Conservation (phyloP, 2,113 vertebrate species). For the Ochotona princeps region DNA sequence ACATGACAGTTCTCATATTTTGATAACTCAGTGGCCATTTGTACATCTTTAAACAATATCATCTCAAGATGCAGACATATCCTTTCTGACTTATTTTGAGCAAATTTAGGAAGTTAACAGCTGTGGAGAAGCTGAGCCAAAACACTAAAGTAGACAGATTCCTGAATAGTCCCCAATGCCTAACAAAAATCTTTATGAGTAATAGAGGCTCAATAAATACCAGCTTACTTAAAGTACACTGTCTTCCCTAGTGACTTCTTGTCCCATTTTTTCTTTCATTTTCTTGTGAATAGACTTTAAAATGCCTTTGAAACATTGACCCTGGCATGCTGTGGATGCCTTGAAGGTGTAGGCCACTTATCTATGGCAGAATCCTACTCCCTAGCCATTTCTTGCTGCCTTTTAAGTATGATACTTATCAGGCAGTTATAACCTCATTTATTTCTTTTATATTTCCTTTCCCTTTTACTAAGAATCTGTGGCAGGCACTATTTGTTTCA, state of each 20-base stretch:
- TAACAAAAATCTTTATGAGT: not conserved
- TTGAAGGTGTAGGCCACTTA: not conserved
- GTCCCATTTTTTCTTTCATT: not conserved
- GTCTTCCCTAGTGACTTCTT: not conserved
- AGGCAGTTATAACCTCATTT: not conserved
- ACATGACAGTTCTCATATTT: not conserved
- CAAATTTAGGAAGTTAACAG: not conserved
- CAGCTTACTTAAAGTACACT: not conserved
- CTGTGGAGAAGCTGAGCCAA: not conserved
- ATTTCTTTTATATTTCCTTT: not conserved
- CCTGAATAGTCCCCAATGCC: not conserved
- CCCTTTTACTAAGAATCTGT: not conserved
- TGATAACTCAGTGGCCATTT: not conserved
- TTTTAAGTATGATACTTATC: not conserved
- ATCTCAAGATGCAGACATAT: not conserved
- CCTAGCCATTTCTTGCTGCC: not conserved
- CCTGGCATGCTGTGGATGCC: not conserved
- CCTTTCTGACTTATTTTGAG: not conserved
- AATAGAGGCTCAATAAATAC: conserved; percentile 32
- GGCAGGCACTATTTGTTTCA: not conserved
- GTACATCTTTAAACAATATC: not conserved
- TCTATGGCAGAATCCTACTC: rapidly evolving
- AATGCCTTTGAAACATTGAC: not conserved
- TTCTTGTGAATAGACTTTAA: not conserved
- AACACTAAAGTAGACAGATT: not conserved